Conservation (phyloP, 2,888 invertebrate genomes). For the Aleiodes alternator region DNA sequence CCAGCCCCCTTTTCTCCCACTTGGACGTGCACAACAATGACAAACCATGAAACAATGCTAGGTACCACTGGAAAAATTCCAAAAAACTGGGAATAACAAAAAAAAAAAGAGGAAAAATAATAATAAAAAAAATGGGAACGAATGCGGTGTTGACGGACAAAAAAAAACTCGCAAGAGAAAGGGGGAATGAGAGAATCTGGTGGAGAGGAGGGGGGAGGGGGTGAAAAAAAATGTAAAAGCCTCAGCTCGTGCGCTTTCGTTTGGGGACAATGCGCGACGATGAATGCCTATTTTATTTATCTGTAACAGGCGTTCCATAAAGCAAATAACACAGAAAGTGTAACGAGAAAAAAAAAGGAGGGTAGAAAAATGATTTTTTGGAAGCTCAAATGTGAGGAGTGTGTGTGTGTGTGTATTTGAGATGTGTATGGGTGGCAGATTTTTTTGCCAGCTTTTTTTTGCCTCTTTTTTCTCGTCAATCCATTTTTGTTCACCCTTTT, state of each 20-base stretch:
- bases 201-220: conserved; percentile 57
- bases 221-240: conserved; percentile 71
- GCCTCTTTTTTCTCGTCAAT: conserved; percentile 18
- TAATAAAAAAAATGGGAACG: conserved; percentile 30
- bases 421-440: neutral
- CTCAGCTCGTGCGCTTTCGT: conserved; percentile 71
- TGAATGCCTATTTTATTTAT: conserved; percentile 76
- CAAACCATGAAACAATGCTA: conserved; percentile 75
- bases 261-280: conserved; percentile 73
- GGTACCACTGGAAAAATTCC: conserved; percentile 75
- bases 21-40: conserved; percentile 70
- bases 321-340: conserved; percentile 73
- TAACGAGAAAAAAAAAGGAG: conserved; percentile 66
- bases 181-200: conserved; percentile 43
- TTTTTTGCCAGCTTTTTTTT: conserved; percentile 19
- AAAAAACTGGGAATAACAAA: conserved; percentile 74
- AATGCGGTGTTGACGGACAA: conserved; percentile 37
- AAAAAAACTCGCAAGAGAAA: conserved; percentile 37
- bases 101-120: conserved; percentile 56
- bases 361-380: conserved; percentile 10
- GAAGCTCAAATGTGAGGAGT: too few species aligned
- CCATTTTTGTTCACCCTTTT: conserved; percentile 33
- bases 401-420: neutral
- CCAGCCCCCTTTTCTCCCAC: neutral
- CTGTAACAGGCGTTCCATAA: conserved; percentile 75